These are phyloP conservation scores for Lissonota sp. DNA, from an alignment of 2,888 invertebrate genomes.

Conservation along the genomic window DNA sequence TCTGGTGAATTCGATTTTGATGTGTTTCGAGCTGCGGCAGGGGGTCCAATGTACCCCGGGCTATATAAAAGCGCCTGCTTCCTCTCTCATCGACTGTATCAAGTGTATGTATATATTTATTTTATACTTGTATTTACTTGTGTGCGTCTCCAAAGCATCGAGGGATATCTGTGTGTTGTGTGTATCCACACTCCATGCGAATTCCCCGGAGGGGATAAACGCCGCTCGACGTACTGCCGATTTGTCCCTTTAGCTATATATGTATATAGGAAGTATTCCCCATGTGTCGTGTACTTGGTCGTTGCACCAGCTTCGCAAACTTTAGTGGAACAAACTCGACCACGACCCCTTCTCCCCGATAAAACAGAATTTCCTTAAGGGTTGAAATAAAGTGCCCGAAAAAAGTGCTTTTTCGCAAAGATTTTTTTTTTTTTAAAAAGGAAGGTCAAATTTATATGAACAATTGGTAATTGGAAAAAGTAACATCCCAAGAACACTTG, in stretches of 20 bases:
- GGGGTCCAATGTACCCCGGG: slow-evolving; percentile 67
- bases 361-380: no score
- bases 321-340: slow-evolving; percentile 39
- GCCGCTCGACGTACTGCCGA: slow-evolving; percentile 50
- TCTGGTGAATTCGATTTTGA: slow-evolving; percentile 84
- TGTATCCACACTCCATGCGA: slow-evolving; percentile 28
- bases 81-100: slow-evolving; percentile 42
- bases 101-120: slow-evolving; percentile 27
- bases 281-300: slow-evolving; percentile 51
- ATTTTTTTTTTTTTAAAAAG: no score
- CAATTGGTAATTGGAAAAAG: no score
- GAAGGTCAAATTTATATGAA: no score
- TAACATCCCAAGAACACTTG: no score
- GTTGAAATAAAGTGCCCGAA: no score
- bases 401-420: no score
- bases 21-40: slow-evolving; percentile 80
- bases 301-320: slow-evolving; percentile 60
- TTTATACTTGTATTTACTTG: neutral
- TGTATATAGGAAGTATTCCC: slow-evolving; percentile 19
- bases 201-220: slow-evolving; percentile 65
- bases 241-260: slow-evolving; percentile 47
- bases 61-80: slow-evolving; percentile 31
- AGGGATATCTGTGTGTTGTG: neutral
- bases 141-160: neutral
- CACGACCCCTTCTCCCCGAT: slow-evolving; percentile 1